A percentile compares a stretch with the other conserved stretches of the same genome.
Evolutionary conservation across 2,888 invertebrate species (phyloP).

Genomic region (Podabrus alpinus): DNA sequence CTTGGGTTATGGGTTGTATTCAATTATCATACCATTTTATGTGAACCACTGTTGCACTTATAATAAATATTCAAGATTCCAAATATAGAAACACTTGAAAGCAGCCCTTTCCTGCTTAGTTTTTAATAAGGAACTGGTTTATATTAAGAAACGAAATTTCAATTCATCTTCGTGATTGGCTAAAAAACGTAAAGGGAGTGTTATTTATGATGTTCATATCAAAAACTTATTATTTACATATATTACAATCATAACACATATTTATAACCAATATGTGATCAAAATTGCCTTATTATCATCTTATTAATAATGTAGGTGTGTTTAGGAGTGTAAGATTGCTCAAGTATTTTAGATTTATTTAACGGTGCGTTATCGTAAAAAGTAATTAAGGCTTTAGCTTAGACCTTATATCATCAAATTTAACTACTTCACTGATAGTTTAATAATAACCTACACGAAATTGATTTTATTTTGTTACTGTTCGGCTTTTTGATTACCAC

Average conservation of each 20-base stretch:
- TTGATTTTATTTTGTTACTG: background rate
- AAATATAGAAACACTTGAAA: background rate
- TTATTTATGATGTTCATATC: background rate
- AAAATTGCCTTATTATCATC: slow-evolving; percentile 2
- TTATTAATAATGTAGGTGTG: background rate
- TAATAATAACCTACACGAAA: background rate
- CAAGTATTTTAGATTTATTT: background rate
- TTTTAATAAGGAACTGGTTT: background rate
- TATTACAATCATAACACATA: background rate
- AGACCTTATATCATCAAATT: background rate
- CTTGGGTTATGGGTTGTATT: background rate
- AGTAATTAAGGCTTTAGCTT: background rate
- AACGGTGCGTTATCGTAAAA: background rate
- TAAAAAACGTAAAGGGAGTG: background rate
- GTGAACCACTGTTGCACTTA: background rate
- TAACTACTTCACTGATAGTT: background rate
- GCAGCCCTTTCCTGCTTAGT: background rate
- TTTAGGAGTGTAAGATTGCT: background rate
- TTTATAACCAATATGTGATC: background rate
- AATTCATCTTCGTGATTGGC: background rate
- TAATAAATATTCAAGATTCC: background rate
- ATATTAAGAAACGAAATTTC: background rate
- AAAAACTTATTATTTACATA: background rate
- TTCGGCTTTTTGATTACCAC: background rate
- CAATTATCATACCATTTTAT: background rate